Evolutionary conservation across 2,113 vertebrate species (phyloP).

Genomic region (Mandrillus leucophaeus): DNA sequence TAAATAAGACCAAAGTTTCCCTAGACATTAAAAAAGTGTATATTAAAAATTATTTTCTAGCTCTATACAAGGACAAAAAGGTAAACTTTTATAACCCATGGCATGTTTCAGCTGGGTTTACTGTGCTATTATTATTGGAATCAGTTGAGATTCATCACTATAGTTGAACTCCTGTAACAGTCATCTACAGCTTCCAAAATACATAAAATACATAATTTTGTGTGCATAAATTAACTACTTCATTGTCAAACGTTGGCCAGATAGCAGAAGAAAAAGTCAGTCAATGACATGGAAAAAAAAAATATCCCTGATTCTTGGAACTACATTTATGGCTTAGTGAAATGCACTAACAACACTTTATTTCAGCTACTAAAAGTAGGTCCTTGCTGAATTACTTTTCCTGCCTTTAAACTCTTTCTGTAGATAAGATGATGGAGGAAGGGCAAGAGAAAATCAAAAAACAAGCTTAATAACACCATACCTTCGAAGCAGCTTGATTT

Average conservation of each 20-base stretch:
- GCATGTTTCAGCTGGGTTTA: not conserved
- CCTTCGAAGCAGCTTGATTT: constrained; percentile 85
- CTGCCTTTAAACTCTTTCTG: constrained; percentile 80
- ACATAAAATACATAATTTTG: not conserved
- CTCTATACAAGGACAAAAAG: not conserved
- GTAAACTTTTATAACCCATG: not conserved
- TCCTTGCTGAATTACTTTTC: constrained; percentile 84
- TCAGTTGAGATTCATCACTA: not conserved
- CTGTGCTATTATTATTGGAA: not conserved
- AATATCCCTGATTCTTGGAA: constrained; percentile 72
- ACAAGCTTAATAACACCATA: constrained; percentile 88
- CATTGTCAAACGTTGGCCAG: constrained; percentile 68
- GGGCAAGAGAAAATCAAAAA: constrained; percentile 84
- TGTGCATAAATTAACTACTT: constrained; percentile 33
- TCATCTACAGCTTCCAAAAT: constrained; percentile 16
- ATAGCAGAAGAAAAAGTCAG: constrained; percentile 79
- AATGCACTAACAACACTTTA: constrained; percentile 70
- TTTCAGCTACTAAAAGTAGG: constrained; percentile 81
- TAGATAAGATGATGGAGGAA: constrained; percentile 85
- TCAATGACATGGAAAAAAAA: constrained; percentile 74
- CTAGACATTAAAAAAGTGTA: not conserved
- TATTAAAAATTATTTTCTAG: not conserved
- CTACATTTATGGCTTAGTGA: constrained; percentile 66
- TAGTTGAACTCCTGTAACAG: not conserved
- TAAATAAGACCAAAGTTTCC: not conserved